Conservation (phyloP, 2,888 invertebrate genomes). For the Brachypalpus laphriformis region DNA sequence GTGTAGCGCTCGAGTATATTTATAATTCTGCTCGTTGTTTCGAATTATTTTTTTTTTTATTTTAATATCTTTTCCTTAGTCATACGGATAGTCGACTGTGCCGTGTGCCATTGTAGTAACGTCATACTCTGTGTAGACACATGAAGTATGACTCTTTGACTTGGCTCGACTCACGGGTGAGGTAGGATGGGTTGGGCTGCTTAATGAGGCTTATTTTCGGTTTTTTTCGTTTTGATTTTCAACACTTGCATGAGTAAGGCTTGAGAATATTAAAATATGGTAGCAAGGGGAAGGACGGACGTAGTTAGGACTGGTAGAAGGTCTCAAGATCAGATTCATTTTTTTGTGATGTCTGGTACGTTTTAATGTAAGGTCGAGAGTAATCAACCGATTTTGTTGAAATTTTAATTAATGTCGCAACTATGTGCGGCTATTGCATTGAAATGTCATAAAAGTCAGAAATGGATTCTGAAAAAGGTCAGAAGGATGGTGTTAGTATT, state of each 20-base stretch:
- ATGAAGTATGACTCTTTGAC: conserved; percentile 11
- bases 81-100: not conserved
- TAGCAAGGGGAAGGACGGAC: not conserved
- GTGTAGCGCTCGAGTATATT: conserved; percentile 6
- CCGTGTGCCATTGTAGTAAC: conserved; percentile 3
- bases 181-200: conserved; percentile 32
- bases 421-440: too few species aligned
- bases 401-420: not conserved
- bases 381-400: not conserved
- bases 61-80: not conserved
- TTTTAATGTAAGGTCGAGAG: not conserved
- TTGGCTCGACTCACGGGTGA: conserved; percentile 17
- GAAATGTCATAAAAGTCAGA: too few species aligned
- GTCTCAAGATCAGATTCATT: not conserved
- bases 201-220: conserved; percentile 43
- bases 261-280: not conserved
- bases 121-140: not conserved
- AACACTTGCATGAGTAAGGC: conserved; percentile 12
- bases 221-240: conserved; percentile 25
- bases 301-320: not conserved
- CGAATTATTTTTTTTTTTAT: not conserved
- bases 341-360: too few species aligned
- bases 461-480: too few species aligned
- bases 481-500: too few species aligned
- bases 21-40: conserved; percentile 50